Conservation (phyloP, 2,888 invertebrate species). For the Hoplodrina blanda region DNA sequence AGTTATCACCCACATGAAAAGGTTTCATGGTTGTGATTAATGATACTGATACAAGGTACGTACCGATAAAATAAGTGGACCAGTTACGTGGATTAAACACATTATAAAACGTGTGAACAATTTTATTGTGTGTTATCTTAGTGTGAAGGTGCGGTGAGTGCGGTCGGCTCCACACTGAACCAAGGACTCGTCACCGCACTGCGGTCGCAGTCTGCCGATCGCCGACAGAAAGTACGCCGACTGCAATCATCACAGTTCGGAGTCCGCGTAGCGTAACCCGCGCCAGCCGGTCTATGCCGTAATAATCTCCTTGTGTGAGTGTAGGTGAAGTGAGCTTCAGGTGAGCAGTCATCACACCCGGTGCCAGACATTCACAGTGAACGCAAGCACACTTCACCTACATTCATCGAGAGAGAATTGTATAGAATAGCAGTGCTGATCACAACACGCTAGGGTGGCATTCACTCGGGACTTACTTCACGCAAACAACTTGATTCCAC, state of each 20-base stretch:
- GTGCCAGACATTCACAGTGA: too few species aligned
- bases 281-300: background rate
- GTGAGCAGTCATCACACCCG: background rate
- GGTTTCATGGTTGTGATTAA: constrained; percentile 45
- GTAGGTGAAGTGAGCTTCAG: background rate
- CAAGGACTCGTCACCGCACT: constrained; percentile 65
- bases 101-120: constrained; percentile 18
- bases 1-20: constrained; percentile 56
- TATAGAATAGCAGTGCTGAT: background rate
- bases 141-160: constrained; percentile 17
- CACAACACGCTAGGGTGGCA: constrained; percentile 33
- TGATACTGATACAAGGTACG: constrained; percentile 40
- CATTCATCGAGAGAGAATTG: background rate
- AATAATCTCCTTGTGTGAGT: background rate
- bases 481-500: constrained; percentile 83
- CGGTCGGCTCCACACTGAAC: constrained; percentile 30
- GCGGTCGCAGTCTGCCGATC: constrained; percentile 54
- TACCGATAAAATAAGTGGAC: constrained; percentile 22
- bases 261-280: constrained; percentile 34
- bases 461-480: constrained; percentile 75
- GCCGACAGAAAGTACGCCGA: constrained; percentile 43
- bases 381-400: background rate
- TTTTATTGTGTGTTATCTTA: constrained; percentile 27
- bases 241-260: constrained; percentile 21
- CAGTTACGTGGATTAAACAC: constrained; percentile 10